Percentiles rank a stretch among this genome's conserved stretches.
Evolutionary conservation across 2,113 vertebrate species (phyloP).

Genomic region (Phylloscopus trochilus): DNA sequence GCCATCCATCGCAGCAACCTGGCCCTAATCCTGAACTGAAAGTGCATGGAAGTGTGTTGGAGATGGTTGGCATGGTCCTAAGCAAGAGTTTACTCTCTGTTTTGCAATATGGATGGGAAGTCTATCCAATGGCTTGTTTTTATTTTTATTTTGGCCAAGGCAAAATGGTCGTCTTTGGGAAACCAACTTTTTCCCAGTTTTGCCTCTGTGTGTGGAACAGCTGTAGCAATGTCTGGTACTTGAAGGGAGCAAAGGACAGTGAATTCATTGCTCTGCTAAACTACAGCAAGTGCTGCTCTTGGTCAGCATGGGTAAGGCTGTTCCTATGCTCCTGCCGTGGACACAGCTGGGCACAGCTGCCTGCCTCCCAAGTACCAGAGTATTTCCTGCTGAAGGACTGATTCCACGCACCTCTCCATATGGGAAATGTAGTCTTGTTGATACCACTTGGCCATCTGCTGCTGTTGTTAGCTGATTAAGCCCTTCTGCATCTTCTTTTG

Average conservation of each 20-base stretch:
- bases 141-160: background rate
- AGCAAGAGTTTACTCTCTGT: background rate
- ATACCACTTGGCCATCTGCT: background rate
- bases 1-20: background rate
- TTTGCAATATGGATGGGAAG: background rate
- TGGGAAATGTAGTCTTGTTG: background rate
- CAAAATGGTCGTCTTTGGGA: background rate
- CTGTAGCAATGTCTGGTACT: background rate
- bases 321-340: fast-evolving
- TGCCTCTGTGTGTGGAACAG: fast-evolving
- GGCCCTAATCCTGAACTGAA: background rate
- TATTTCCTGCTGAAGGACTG: background rate
- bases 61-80: background rate
- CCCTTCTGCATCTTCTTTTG: background rate
- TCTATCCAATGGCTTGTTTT: background rate
- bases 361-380: background rate
- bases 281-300: background rate
- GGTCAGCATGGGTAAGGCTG: background rate
- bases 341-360: background rate
- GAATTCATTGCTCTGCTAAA: background rate
- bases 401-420: background rate
- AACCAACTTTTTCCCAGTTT: background rate
- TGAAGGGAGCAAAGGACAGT: background rate
- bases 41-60: background rate
- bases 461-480: background rate